Evolutionary conservation across 2,797 vertebrate genomes (phyloP), one percentile per base, ranked within the genome.

Genomic region (Buphagus erythrorhynchus): DNA sequence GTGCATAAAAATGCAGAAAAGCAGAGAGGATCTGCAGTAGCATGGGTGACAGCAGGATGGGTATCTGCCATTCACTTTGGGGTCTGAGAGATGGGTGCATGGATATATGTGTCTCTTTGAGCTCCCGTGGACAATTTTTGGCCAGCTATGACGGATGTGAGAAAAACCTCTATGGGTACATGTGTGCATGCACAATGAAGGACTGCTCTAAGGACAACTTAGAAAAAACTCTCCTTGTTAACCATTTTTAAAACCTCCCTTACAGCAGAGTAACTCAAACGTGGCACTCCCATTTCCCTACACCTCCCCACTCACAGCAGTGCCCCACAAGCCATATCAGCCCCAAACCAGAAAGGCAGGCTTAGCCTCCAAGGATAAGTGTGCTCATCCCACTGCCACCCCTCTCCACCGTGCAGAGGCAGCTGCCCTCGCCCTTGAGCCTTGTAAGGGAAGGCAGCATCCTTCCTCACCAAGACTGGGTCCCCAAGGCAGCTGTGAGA

Each of bases 41-140:
- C 0, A 0, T 4, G 5, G 22, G 40, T 35, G 55, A 42, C 75
- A 35, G 31, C 43, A 9, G 83, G 49, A 31, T 40, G 45, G 31
- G 29, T 29, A 49, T 33, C 49, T 45, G n/a, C 22, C 63, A 17
- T 4, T 63, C 58, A 5, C 58, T 38, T 20, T 1, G 8, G 12
- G 24, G 28, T 18, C 61, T 54, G 20, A 21, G 2, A 42, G 48
- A 61, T 19, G 55, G 45, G 9, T 20, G 29, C 0, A 3, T 5
- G 45, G 36, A 19, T 0, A 0, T 22, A 4, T 1, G 1, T 5
- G 5, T 25, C 20, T 8, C n/a, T 48, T 35, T 20, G 33, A 66
- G 13, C 55, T 68, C 15, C 40, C 17, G 2, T 3, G 36, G 52
- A 13, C 31, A 28, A 24, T 38, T 49, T 87, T 45, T 52, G 62